These are phyloP conservation scores for Pempheris klunzingeri DNA, from an alignment of 2,797 vertebrate species.

Conservation along the genomic window DNA sequence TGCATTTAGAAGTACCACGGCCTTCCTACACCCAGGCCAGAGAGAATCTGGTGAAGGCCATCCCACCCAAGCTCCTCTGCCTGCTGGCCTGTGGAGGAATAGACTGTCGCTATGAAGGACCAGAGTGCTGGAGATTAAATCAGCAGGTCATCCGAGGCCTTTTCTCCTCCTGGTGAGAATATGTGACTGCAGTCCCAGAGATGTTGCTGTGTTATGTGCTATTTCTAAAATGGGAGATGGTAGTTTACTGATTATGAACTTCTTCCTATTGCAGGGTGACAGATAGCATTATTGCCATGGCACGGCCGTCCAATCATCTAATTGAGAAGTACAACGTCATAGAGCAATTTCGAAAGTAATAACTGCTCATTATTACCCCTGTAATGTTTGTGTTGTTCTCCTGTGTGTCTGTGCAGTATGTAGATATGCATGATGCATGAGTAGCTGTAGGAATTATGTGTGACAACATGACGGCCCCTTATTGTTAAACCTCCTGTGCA, in stretches of 20 bases:
- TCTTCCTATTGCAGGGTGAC: slow-evolving; percentile 83
- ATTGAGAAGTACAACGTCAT: slow-evolving; percentile 87
- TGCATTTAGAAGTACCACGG: slow-evolving; percentile 79
- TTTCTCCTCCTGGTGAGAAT: slow-evolving; percentile 88
- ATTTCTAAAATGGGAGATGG: background rate
- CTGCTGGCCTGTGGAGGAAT: slow-evolving; percentile 87
- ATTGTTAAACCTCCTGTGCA: background rate
- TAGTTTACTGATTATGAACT: slow-evolving; percentile 15
- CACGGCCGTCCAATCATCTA: slow-evolving; percentile 84
- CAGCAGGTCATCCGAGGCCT: slow-evolving; percentile 87
- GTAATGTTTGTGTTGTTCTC: background rate
- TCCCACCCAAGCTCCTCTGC: slow-evolving; percentile 87
- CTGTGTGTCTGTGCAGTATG: background rate
- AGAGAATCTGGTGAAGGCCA: slow-evolving; percentile 86
- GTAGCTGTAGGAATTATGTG: background rate
- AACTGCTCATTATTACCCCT: background rate
- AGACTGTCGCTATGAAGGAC: slow-evolving; percentile 89
- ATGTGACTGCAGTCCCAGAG: background rate
- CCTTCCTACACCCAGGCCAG: slow-evolving; percentile 88
- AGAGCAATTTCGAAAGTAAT: slow-evolving; percentile 87
- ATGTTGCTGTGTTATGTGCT: background rate
- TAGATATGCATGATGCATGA: background rate
- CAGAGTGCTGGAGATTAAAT: slow-evolving; percentile 83
- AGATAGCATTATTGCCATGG: slow-evolving; percentile 88
- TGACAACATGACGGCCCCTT: background rate